Conservation (phyloP, 2,888 invertebrate genomes). For the Germaria angustata region DNA sequence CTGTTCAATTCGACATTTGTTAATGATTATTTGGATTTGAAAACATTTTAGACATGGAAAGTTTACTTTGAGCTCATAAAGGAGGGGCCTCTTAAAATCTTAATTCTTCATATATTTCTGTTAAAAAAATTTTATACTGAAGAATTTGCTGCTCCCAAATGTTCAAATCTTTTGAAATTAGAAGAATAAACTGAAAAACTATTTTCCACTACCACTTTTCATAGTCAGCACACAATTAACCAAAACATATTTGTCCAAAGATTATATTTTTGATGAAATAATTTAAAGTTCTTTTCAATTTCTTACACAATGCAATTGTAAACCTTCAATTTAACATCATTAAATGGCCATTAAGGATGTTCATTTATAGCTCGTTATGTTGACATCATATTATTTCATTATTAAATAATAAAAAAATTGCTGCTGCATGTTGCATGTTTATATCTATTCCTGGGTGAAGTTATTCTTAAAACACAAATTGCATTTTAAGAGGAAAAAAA, state of each 20-base stretch:
- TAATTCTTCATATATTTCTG: too few relatives aligned
- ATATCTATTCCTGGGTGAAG: background rate
- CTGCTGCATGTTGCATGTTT: background rate
- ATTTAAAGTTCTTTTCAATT: constrained; percentile 13
- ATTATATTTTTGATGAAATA: too few relatives aligned
- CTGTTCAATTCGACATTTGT: too few relatives aligned
- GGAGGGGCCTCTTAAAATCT: too few relatives aligned
- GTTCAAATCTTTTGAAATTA: too few relatives aligned
- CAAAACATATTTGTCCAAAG: background rate
- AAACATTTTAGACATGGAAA: too few relatives aligned
- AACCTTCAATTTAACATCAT: constrained; percentile 63
- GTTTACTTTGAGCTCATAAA: too few relatives aligned
- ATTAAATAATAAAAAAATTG: constrained; percentile 5
- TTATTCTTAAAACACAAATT: constrained; percentile 36
- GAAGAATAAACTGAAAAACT: too few relatives aligned
- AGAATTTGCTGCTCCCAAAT: too few relatives aligned
- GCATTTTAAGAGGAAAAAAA: constrained; percentile 37
- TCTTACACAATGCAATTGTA: constrained; percentile 52
- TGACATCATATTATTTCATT: constrained; percentile 54
- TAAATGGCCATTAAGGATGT: constrained; percentile 64
- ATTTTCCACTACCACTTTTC: background rate
- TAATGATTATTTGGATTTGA: too few relatives aligned
- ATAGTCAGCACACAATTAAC: background rate
- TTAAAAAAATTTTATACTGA: too few relatives aligned
- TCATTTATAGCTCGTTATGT: constrained; percentile 55